phyloP scores from a whole-genome alignment of 2,797 vertebrate genomes.

The Labroides dimidiatus region DNA sequence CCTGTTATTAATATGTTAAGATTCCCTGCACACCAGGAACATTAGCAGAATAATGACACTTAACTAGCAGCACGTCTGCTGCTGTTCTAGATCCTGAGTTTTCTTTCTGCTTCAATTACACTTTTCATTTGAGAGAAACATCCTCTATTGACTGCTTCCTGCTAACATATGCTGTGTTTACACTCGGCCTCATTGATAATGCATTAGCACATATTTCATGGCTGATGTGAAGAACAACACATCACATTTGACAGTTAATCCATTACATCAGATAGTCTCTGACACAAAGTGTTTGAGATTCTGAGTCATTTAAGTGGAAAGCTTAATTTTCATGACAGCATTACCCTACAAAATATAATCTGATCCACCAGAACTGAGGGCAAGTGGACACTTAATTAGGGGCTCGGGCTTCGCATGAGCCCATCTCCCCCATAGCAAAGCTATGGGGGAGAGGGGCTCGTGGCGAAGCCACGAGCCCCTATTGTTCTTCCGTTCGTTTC shows the following conservation, averaged over 20 bases:
- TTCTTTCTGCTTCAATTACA: conserved; percentile 69
- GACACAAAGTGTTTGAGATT: conserved; percentile 46
- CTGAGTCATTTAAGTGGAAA: conserved; percentile 32
- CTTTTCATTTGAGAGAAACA: conserved; percentile 78
- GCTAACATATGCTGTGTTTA: conserved; percentile 75
- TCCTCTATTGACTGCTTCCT: conserved; percentile 70
- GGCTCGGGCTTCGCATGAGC: too few relatives aligned
- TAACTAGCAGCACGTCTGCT: conserved; percentile 47
- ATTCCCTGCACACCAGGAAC: conserved; percentile 54
- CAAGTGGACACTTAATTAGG: conserved; percentile 36
- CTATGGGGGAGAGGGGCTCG: too few relatives aligned
- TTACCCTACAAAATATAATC: conserved; percentile 60
- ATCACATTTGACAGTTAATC: conserved; percentile 67
- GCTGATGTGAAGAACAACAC: conserved; percentile 54
- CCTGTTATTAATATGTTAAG: conserved; percentile 78
- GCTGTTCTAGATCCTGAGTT: conserved; percentile 58
- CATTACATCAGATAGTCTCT: conserved; percentile 46
- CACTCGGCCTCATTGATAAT: conserved; percentile 74
- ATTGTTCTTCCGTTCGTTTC: too few relatives aligned
- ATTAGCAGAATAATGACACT: too few relatives aligned
- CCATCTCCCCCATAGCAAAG: too few relatives aligned
- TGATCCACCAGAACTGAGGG: conserved; percentile 42
- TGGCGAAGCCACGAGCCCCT: too few relatives aligned
- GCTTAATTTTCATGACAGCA: conserved; percentile 43
- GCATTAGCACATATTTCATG: conserved; percentile 64